Base-by-base conservation (phyloP, 2,888 invertebrate genomes). In the Sinhomidia bicolor region DNA sequence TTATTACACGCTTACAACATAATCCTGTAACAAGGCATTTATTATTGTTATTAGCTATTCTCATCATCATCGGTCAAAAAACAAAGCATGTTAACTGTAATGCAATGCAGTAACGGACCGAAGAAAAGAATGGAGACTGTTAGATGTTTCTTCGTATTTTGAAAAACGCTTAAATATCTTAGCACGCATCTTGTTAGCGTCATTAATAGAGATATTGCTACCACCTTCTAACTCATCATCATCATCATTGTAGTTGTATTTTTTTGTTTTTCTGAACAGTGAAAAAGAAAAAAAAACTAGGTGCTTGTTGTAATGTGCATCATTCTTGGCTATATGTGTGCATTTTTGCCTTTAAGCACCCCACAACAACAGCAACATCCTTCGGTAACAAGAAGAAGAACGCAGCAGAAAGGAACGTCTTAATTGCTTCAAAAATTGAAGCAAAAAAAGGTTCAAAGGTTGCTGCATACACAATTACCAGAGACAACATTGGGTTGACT, bases 101-200 rank as follows among this genome's bases (percentile, higher is more conserved):
- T 23, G 20, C 71, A 12, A n/a, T 32, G 20, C n/a, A 17, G n/a
- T 51, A 57, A 12, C 2, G 23, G 9, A 68, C 36, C 47, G 29
- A 68, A 74, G n/a, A 14, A 26, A 74, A 74, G 23, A 47, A n/a
- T n/a, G 20, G 32, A 54, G 7, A 29, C 29, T 12, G 23, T 17
- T 26, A 0, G 3, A 32, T 79, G 17, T 79, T 79, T 17, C 44
- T 60, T 57, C 79, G 9, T 57, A 36, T 17, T 47, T 26, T 41
- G 17, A 80, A 57, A 57, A 41, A 41, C 29, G 23, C 14, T 36
- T 76, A 23, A 76, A 26, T 78, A 78, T 20, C 51, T 81, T 87
- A 74, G 47, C 87, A 81, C 74, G 71, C 44, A 87, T 88, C 87
- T 88, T 82, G 88, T 88, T 88, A 88, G 82, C 88, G 51, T 82